Evolutionary conservation across 2,113 vertebrate genomes (phyloP).

Genomic region (Neogobius melanostomus): DNA sequence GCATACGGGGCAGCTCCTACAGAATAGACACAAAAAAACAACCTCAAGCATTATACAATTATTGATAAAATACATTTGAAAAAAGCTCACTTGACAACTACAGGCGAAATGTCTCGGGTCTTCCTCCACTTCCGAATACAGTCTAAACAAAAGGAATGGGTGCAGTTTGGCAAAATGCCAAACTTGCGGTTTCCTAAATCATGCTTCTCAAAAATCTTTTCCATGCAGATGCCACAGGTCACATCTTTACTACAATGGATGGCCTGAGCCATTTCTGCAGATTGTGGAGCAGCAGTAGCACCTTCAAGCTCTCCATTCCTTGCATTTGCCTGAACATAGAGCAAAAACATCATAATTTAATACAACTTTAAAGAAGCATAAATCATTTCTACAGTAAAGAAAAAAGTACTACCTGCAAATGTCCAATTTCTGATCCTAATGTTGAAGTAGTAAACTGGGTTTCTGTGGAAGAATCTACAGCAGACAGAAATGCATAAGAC

Average conservation of each 20-base stretch:
- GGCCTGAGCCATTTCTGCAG: slow-evolving; percentile 27
- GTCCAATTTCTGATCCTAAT: slow-evolving; percentile 19
- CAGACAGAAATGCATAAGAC: background rate
- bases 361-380: no score
- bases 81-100: slow-evolving; percentile 80
- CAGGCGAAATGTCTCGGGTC: slow-evolving; percentile 75
- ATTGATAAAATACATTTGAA: background rate
- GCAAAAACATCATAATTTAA: background rate
- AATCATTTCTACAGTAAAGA: background rate
- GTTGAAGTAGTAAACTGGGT: background rate
- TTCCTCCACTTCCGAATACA: slow-evolving; percentile 86
- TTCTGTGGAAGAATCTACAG: slow-evolving; percentile 20
- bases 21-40: background rate
- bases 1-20: slow-evolving; percentile 88
- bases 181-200: slow-evolving; percentile 72
- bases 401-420: slow-evolving; percentile 26
- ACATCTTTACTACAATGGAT: slow-evolving; percentile 74
- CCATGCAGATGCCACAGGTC: slow-evolving; percentile 91
- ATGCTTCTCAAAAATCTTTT: slow-evolving; percentile 85
- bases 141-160: slow-evolving; percentile 82
- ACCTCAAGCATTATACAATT: background rate
- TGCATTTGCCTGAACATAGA: slow-evolving; percentile 20
- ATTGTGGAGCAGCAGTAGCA: slow-evolving; percentile 31
- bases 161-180: slow-evolving; percentile 87
- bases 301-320: slow-evolving; percentile 10